Evolutionary conservation across 2,113 vertebrate genomes (phyloP).

Genomic region (Chitala chitala): DNA sequence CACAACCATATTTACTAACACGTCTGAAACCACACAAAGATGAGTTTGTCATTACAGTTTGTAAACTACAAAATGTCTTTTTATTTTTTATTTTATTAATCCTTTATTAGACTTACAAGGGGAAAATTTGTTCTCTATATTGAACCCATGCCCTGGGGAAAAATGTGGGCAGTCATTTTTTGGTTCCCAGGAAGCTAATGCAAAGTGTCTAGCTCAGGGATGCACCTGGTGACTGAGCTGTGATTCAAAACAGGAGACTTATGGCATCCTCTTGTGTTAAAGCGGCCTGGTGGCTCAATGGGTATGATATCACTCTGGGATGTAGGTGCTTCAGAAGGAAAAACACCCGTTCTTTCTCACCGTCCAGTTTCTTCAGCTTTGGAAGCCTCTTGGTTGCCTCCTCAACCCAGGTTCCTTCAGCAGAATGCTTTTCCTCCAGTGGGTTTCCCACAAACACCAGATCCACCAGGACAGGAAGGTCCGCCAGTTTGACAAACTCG

Average conservation of each 20-base stretch:
- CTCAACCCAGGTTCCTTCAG: conserved; percentile 82
- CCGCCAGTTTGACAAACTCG: conserved; percentile 84
- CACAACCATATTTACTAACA: background rate
- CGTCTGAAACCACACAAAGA: background rate
- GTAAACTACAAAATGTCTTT: background rate
- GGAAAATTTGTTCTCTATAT: too few relatives aligned
- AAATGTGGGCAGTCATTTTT: too few relatives aligned
- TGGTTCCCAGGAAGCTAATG: too few relatives aligned
- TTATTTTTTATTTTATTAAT: too few relatives aligned
- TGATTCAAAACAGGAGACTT: too few relatives aligned
- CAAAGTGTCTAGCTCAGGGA: too few relatives aligned
- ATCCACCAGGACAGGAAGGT: conserved; percentile 78
- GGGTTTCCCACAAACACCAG: conserved; percentile 95
- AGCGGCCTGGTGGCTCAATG: too few relatives aligned
- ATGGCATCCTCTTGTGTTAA: too few relatives aligned
- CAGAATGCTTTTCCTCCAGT: conserved; percentile 80
- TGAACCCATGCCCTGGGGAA: too few relatives aligned
- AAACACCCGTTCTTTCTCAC: conserved; percentile 53
- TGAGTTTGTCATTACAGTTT: background rate
- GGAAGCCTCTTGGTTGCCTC: conserved; percentile 85
- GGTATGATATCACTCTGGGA: too few relatives aligned
- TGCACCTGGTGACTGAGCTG: too few relatives aligned
- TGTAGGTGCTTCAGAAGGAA: background rate
- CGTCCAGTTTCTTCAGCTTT: conserved; percentile 85
- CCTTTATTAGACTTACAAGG: too few relatives aligned